Evolutionary conservation across 2,113 vertebrate genomes (phyloP), one percentile per base, ranked within the genome.

Genomic region (Nannospalax galili): DNA sequence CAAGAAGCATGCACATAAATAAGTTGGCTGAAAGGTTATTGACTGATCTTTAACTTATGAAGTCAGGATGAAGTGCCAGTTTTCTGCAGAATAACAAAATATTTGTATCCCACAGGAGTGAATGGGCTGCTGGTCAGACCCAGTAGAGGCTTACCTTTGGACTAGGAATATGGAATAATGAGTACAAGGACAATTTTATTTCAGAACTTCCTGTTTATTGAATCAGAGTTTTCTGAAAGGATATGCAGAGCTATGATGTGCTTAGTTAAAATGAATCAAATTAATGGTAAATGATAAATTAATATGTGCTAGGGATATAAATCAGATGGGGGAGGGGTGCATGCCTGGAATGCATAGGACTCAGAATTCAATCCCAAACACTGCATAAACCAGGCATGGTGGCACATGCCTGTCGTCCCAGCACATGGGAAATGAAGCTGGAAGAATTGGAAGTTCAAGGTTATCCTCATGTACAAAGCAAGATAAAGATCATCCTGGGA

Each of bases 21-120:
- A 10, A 5, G 87, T 94, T 95, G 94, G 81, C 69, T 67, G 35
- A 81, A 88, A 95, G 93, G 7, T 70, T 74, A 98, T n/a, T n/a
- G n/a, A n/a, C n/a, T 96, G 97, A 96, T 93, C 97, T 96, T 92
- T 5, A 70, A n/a, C 19, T 42, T 79, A 37, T 42, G 69, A 97
- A 20, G 17, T 24, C 74, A 42, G 7, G 22, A 30, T 26, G 52
- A 65, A 32, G 37, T 0, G 0, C 14, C 9, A 7, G 37, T 30
- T 62, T 79, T 77, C 10, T 35, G 19, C 3, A 37, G 16, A 42
- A 3, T 7, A 16, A 3, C 8, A 19, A 32, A 60, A 26, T 24
- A 26, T 37, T 30, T 56, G 10, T n/a, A 52, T 45, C 45, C 19
- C 7, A 45, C 1, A 52, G 11, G 5, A n/a, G n/a, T n/a, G 45